A percentile compares a stretch with the other conserved stretches of the same genome.
phyloP scores from a whole-genome alignment of 2,888 invertebrate species.

The Leptinotarsa haldemani region DNA sequence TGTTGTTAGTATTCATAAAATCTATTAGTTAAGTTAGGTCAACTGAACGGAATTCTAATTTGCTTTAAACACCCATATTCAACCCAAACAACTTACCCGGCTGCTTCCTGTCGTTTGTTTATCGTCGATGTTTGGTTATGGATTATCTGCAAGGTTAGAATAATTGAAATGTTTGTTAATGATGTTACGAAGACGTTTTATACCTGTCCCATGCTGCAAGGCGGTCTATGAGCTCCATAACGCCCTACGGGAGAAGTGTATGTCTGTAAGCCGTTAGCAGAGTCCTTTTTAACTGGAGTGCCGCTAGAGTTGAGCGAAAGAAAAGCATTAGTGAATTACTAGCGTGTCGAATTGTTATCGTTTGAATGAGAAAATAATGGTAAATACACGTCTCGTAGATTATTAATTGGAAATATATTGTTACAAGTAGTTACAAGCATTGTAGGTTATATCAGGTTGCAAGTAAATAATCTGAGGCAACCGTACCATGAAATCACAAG shows the following conservation, averaged over 20 bases:
- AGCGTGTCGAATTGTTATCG: neutral
- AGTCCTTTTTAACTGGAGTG: slow-evolving; percentile 51
- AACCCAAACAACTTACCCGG: slow-evolving; percentile 68
- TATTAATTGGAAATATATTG: neutral
- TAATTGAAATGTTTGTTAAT: slow-evolving; percentile 24
- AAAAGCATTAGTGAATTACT: neutral
- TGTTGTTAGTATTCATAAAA: neutral
- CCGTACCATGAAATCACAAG: too few species aligned
- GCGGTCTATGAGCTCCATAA: slow-evolving; percentile 74
- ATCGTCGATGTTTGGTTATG: slow-evolving; percentile 71
- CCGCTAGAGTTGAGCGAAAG: slow-evolving; percentile 43
- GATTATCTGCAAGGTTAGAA: slow-evolving; percentile 71
- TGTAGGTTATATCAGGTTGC: too few species aligned
- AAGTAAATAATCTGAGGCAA: too few species aligned
- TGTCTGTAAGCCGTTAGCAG: slow-evolving; percentile 62
- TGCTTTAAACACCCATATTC: slow-evolving; percentile 27
- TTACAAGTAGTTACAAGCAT: too few species aligned
- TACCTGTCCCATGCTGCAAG: slow-evolving; percentile 78
- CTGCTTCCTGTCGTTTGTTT: slow-evolving; percentile 68
- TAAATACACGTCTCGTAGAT: neutral
- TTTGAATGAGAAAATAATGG: neutral
- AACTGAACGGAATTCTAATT: slow-evolving; percentile 18
- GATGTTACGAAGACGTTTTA: slow-evolving; percentile 22
- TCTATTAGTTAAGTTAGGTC: neutral
- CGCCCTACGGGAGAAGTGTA: slow-evolving; percentile 66